Base-by-base conservation (phyloP, 2,888 invertebrate species). In the Eristalinus sepulchralis region DNA sequence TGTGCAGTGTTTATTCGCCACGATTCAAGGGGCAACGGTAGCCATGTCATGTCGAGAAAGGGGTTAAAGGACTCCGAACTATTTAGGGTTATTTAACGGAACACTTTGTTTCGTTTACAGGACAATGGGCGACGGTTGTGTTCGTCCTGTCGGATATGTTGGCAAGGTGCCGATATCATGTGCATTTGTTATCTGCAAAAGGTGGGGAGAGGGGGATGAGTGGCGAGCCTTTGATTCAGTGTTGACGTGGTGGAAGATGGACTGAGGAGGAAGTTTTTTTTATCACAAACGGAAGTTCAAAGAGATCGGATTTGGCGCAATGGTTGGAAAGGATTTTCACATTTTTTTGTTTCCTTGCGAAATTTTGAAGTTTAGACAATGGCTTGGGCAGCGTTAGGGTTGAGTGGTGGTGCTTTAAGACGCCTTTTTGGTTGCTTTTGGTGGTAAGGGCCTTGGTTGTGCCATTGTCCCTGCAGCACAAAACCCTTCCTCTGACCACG, bases 31-130 rank as follows among this genome's bases (percentile, higher is more conserved):
- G 20, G 36, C 59, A 62, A 34, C 62, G 20, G 34, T 34, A 75
- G 47, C 64, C 31, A 33, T 34, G 62, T 20, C 53, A 17, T 47
- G 13, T 36, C 57, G 31, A 55, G 68, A 33, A 81, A 81, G 76
- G 75, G 84, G 81, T 84, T 81, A 84, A 84, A 72, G 76, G 81
- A 81, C 84, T 81, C 36, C 39, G 39, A 76, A 76, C 84, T 84
- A 68, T 81, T 81, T 81, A 67, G 81, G 71, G 84, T 81, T 84
- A 76, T 81, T 84, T 71, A 76, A 76, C 62, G 34, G 76, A 62
- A 81, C 60, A 66, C 68, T 62, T 68, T 73, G 39, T 55, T 68
- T 73, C 57, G 79, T 63, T 39, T 59, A 24, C 67, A 62, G 60
- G 68, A 71, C 75, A 84, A 72, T 81, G 76, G 76, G 67, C n/a